Evolutionary conservation across 1,140 invertebrate species (phyloP), one percentile per base, ranked within the genome.

Genomic region (Procambarus clarkii): DNA sequence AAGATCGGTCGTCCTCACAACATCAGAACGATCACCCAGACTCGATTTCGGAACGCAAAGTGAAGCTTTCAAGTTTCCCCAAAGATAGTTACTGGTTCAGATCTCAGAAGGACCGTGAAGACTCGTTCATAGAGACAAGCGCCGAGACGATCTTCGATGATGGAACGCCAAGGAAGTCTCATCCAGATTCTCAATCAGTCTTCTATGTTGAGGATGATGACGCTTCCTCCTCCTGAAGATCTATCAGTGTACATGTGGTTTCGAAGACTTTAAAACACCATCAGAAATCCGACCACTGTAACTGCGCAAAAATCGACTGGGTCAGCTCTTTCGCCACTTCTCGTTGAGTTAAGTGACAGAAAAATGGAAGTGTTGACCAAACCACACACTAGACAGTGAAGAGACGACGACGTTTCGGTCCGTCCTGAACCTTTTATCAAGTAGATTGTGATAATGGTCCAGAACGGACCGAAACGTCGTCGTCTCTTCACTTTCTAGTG

Each of bases 71-170:
- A 3, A 88, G 54, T 45, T 88, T 88, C 60, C 79, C 87, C 13
- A 80, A 88, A 54, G 87, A 80, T 78, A 50, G 69, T 24, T 88
- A 82, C 79, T 88, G 87, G 87, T 88, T 88, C 79, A 80, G 87
- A 48, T 88, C 87, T n/a, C 87, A 88, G 64, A 88, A 88, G 60
- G 87, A 88, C 78, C 87, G 87, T 24, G 79, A 88, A 45, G 87
- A 88, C 45, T 88, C 87, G 3, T 45, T 88, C 46, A 88, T 88
- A 46, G 87, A 88, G 64, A 82, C 87, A 45, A 60, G 60, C 9
- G 87, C 87, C 13, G 87, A 88, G 21, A 88, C 79, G 77, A 88
- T 88, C 46, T 88, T 69, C 21, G 78, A 88, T 11, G 79, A 88
- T 69, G 48, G 86, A 18, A 46, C 46, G 5, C 24, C 81, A 24